Evolutionary conservation across 2,888 invertebrate genomes (phyloP).

Genomic region (Biston stratarius): DNA sequence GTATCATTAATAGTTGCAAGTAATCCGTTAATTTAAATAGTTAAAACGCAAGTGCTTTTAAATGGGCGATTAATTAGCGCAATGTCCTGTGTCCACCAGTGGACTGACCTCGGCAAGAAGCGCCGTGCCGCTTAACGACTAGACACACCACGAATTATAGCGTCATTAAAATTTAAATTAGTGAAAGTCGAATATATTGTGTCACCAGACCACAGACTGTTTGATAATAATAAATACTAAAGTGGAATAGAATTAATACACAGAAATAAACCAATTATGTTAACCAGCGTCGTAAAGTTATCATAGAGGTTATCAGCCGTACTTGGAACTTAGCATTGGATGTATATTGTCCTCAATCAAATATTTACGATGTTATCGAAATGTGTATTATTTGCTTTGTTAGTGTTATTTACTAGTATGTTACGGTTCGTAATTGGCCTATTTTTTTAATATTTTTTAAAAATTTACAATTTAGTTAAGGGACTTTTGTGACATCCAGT

Average conservation of each 20-base stretch:
- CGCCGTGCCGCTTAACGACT: conserved; percentile 36
- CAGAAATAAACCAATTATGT: conserved; percentile 33
- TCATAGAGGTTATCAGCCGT: conserved; percentile 39
- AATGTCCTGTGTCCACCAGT: conserved; percentile 53
- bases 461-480: too few relatives aligned
- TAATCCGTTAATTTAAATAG: conserved; percentile 10
- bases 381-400: conserved; percentile 16
- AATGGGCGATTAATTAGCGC: conserved; percentile 65
- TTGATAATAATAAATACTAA: conserved; percentile 40
- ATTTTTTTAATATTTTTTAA: too few relatives aligned
- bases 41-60: conserved; percentile 60
- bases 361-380: conserved; percentile 24
- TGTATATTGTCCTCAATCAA: conserved; percentile 20
- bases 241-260: conserved; percentile 36
- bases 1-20: not conserved
- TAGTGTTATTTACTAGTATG: conserved; percentile 13
- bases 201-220: conserved; percentile 39
- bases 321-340: conserved; percentile 34
- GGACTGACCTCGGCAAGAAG: conserved; percentile 60
- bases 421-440: conserved; percentile 4
- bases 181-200: conserved; percentile 63
- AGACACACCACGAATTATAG: conserved; percentile 58
- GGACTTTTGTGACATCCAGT: too few relatives aligned
- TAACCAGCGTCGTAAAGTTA: conserved; percentile 34
- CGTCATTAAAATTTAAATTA: conserved; percentile 70